Conservation (phyloP, 2,888 invertebrate species). For the Salticus scenicus region DNA sequence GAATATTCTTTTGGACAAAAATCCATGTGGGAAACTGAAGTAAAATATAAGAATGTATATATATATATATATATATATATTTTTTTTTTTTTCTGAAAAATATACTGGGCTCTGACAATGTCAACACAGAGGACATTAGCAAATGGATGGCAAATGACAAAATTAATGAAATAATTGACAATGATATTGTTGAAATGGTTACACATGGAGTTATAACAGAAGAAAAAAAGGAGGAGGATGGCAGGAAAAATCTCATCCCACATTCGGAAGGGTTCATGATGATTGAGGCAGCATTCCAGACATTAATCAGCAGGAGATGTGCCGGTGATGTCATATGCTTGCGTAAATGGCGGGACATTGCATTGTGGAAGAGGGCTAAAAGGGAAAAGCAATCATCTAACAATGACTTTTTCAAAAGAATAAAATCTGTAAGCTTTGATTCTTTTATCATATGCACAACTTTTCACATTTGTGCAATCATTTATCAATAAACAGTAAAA, state of each 20-base stretch:
- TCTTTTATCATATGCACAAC: not conserved
- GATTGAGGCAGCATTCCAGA: not conserved
- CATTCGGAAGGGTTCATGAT: not conserved
- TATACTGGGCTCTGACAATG: not conserved
- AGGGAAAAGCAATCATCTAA: not conserved
- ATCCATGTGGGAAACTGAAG: not conserved
- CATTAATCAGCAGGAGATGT: not conserved
- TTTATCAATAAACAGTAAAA: too few species aligned
- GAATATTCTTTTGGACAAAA: not conserved
- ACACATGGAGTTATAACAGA: not conserved
- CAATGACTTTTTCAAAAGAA: not conserved
- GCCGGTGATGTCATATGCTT: not conserved
- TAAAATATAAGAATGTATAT: not conserved
- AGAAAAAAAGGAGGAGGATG: not conserved
- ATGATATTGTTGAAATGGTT: not conserved
- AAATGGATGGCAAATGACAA: not conserved
- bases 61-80: too few species aligned
- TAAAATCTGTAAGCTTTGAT: constrained; percentile 2
- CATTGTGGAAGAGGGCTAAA: constrained; percentile 2
- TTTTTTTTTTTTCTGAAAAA: not conserved
- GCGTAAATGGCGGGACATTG: constrained; percentile 5
- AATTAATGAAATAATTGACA: not conserved
- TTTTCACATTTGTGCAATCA: too few species aligned
- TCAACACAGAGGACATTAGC: not conserved
- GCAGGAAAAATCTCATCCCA: not conserved